These are phyloP conservation scores for Eupsilia transversa DNA, from an alignment of 2,888 invertebrate genomes.

Conservation along the genomic window DNA sequence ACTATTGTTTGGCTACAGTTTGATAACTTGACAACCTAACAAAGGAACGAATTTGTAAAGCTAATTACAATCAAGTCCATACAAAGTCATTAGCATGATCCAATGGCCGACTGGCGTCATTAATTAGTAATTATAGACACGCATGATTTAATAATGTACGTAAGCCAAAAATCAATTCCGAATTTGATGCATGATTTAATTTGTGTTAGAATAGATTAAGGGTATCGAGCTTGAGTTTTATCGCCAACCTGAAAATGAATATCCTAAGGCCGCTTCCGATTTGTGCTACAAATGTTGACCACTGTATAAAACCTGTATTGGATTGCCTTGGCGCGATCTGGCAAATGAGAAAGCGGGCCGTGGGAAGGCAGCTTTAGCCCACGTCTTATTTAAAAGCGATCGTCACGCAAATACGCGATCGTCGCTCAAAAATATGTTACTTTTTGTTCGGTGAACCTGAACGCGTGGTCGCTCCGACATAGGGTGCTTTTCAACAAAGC, in stretches of 20 bases:
- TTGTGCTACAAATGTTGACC: no score
- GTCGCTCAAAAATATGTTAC: no score
- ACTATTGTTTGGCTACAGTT: background rate
- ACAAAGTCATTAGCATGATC: constrained; percentile 12
- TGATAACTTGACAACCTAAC: background rate
- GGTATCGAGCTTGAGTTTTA: background rate
- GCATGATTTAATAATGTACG: constrained; percentile 36
- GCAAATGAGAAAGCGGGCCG: no score
- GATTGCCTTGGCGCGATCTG: no score
- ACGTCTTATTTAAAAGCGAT: no score
- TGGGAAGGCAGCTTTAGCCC: no score
- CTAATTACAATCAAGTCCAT: constrained; percentile 18
- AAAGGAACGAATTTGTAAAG: constrained; percentile 19
- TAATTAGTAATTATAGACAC: constrained; percentile 41
- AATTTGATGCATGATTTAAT: constrained; percentile 21
- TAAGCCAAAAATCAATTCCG: constrained; percentile 22
- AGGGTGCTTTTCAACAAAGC: no score
- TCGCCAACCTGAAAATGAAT: background rate
- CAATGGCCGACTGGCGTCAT: constrained; percentile 4
- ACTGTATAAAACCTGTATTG: no score
- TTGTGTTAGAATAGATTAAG: background rate
- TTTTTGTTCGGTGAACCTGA: no score
- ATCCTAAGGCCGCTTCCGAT: no score
- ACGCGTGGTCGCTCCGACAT: no score
- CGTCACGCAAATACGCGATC: no score